Conservation (phyloP, 2,888 invertebrate species). For the Caenorhabditis plicata region DNA sequence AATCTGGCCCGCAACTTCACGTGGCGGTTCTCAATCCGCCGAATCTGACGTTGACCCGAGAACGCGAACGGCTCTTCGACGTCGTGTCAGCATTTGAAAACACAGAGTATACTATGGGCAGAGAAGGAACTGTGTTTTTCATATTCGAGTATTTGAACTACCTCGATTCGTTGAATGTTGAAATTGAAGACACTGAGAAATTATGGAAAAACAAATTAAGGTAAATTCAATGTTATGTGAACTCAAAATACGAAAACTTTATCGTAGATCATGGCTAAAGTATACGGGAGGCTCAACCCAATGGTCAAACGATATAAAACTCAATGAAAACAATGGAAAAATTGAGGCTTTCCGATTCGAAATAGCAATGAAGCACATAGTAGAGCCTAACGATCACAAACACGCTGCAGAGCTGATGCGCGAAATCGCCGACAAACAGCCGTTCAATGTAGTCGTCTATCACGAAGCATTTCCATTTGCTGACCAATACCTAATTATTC, state of each 20-base stretch:
- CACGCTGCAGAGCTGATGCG: constrained; percentile 54
- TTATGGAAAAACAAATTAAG: constrained; percentile 60
- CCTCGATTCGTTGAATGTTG: constrained; percentile 59
- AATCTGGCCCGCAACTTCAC: constrained; percentile 57
- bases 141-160: constrained; percentile 61
- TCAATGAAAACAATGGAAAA: constrained; percentile 42
- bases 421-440: constrained; percentile 58
- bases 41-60: constrained; percentile 41
- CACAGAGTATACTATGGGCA: constrained; percentile 61
- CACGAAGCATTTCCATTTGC: constrained; percentile 63
- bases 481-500: constrained; percentile 64
- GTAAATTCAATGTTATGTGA: no score
- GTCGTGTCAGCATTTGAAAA: constrained; percentile 58
- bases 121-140: constrained; percentile 64
- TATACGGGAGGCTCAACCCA: constrained; percentile 60
- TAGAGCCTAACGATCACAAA: constrained; percentile 64
- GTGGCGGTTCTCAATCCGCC: constrained; percentile 61
- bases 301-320: constrained; percentile 60
- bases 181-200: constrained; percentile 58
- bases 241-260: no score
- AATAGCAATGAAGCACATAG: constrained; percentile 62
- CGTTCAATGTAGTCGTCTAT: constrained; percentile 44
- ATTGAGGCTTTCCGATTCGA: constrained; percentile 56
- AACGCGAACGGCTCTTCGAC: constrained; percentile 46
- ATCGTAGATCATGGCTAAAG: constrained; percentile 63